phyloP scores from a whole-genome alignment of 1,140 invertebrate species.

The Tetragnatha versicolor region DNA sequence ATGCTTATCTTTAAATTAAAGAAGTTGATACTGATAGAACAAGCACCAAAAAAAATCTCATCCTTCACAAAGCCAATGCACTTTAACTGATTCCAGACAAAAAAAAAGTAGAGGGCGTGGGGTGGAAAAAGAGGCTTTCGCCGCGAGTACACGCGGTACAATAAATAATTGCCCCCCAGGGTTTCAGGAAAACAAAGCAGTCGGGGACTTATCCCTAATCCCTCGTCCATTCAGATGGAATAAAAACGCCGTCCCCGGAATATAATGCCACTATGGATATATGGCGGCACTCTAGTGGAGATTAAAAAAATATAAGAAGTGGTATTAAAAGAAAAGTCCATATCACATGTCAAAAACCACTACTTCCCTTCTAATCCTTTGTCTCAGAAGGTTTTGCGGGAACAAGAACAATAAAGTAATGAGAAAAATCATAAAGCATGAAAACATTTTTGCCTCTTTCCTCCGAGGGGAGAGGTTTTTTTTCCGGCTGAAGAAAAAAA shows the following conservation, averaged over 20 bases:
- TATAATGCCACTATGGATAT: constrained; percentile 21
- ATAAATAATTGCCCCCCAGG: constrained; percentile 53
- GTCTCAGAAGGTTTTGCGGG: constrained; percentile 22
- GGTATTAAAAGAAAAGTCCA: constrained; percentile 49
- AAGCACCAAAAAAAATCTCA: constrained; percentile 12
- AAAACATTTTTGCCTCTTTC: too few species aligned
- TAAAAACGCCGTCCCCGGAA: constrained; percentile 32
- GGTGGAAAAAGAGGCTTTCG: background rate
- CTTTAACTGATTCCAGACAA: constrained; percentile 47
- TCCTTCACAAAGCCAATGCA: constrained; percentile 11
- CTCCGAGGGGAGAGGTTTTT: too few species aligned
- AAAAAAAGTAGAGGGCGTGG: constrained; percentile 3
- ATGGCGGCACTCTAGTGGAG: background rate
- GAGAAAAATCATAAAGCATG: constrained; percentile 56
- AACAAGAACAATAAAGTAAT: constrained; percentile 51
- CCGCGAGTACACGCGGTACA: constrained; percentile 20
- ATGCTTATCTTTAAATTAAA: constrained; percentile 53
- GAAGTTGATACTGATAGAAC: constrained; percentile 25
- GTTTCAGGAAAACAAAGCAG: constrained; percentile 24
- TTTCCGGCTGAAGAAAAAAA: too few species aligned
- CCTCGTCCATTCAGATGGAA: constrained; percentile 24
- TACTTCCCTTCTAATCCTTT: constrained; percentile 44
- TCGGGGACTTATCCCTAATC: constrained; percentile 41
- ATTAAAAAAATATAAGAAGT: constrained; percentile 6
- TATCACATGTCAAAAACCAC: constrained; percentile 52